Conservation (phyloP, 2,113 vertebrate genomes). For the Gobius niger region DNA sequence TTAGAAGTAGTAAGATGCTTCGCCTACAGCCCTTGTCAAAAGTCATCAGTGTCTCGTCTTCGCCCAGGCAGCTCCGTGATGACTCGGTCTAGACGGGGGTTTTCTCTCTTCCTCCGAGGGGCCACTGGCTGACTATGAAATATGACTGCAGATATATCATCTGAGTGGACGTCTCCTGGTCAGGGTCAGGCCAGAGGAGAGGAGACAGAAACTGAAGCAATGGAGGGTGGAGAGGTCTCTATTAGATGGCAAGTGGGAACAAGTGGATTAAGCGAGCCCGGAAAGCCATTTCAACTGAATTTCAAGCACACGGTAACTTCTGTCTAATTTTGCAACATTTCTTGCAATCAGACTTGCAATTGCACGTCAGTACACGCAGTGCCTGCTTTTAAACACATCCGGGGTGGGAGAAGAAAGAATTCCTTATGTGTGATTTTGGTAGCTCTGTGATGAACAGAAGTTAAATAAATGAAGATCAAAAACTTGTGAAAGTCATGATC, state of each 20-base stretch:
- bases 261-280: too few relatives aligned
- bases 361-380: too few relatives aligned
- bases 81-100: slow-evolving; percentile 51
- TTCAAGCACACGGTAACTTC: neutral
- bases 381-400: too few relatives aligned
- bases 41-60: slow-evolving; percentile 52
- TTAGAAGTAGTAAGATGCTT: slow-evolving; percentile 57
- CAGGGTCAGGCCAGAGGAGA: slow-evolving; percentile 15
- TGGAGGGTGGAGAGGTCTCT: slow-evolving; percentile 2
- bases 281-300: neutral
- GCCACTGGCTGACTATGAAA: slow-evolving; percentile 30
- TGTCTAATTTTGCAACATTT: too few relatives aligned
- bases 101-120: slow-evolving; percentile 12
- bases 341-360: too few relatives aligned
- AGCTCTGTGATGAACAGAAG: too few relatives aligned
- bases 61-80: slow-evolving; percentile 31
- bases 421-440: too few relatives aligned
- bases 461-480: too few relatives aligned
- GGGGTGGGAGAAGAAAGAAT: too few relatives aligned
- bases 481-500: too few relatives aligned
- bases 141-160: slow-evolving; percentile 38
- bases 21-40: slow-evolving; percentile 46
- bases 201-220: slow-evolving; percentile 19
- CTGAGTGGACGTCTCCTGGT: slow-evolving; percentile 43
- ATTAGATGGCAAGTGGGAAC: too few relatives aligned